Percentiles rank a stretch among this genome's conserved stretches.
phyloP scores from a whole-genome alignment of 1,140 invertebrate genomes.

The Cydia fagiglandana region DNA sequence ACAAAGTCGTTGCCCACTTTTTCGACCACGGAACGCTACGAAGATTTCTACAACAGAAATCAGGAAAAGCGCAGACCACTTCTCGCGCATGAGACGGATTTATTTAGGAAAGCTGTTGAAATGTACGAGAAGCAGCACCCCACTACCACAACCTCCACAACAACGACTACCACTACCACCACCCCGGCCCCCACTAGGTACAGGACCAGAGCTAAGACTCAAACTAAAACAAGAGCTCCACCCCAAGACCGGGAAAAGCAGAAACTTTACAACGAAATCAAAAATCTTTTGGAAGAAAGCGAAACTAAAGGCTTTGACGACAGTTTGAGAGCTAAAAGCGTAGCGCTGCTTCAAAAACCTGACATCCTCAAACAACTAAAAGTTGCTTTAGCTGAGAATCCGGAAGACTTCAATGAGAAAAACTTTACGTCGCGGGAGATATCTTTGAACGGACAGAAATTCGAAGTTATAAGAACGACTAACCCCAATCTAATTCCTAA shows the following conservation, averaged over 20 bases:
- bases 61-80: conserved; percentile 70
- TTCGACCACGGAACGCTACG: conserved; percentile 71
- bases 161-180: conserved; percentile 73
- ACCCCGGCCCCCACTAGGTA: conserved; percentile 60
- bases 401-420: conserved; percentile 82
- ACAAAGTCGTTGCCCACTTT: conserved; percentile 78
- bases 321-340: conserved; percentile 67
- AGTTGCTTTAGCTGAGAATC: conserved; percentile 84
- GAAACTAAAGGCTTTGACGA: conserved; percentile 73
- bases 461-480: conserved; percentile 84
- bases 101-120: conserved; percentile 77
- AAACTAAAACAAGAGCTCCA: conserved; percentile 65
- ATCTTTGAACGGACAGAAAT: conserved; percentile 86
- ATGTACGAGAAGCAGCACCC: conserved; percentile 76
- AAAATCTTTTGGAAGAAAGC: conserved; percentile 73
- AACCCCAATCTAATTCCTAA: conserved; percentile 82
- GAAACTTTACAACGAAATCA: conserved; percentile 78
- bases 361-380: conserved; percentile 86
- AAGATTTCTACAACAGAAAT: conserved; percentile 61
- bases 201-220: conserved; percentile 68
- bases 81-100: conserved; percentile 71
- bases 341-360: conserved; percentile 69
- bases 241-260: conserved; percentile 75
- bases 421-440: conserved; percentile 87
- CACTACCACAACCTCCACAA: conserved; percentile 69